Base-by-base conservation (phyloP, 2,113 vertebrate genomes). In the Mesoclemmys tuberculata region DNA sequence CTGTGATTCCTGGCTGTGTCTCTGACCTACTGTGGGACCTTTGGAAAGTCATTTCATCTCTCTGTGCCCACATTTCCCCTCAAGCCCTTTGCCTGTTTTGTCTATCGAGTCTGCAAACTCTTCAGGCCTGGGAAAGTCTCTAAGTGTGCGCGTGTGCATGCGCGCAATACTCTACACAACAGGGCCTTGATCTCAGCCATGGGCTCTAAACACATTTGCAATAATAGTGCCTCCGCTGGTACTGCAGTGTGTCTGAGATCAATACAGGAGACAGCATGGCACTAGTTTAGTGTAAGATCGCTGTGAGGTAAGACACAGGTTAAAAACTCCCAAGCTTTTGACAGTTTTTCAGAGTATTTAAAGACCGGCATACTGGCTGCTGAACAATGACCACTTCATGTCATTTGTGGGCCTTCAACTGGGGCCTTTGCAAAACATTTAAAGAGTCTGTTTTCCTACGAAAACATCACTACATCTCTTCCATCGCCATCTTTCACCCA, bases 271-370 rank as follows among this genome's bases (percentile, higher is more conserved):
- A 48, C 12, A 16, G 27, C 55, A 35, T 1, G 11, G 52, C 84
- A 64, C 61, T 89, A 93, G 56, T 31, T 38, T 79, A 35, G 13
- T 77, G 52, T 38, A 83, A 54, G 44, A 68, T 64, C 94, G 64
- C 84, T 82, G 44, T 31, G 75, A 11, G 38, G 49, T 74, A 74
- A 95, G 82, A 75, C 87, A 51, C 16, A 11, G 64, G 58, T 87
- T 94, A 64, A 55, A 44, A 78, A 85, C 86, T 85, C 19, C 68
- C 27, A 4, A 54, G 82, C 77, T 85, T 88, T 51, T 84, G 80
- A 90, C 93, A 58, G 46, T 38, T 55, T 90, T 14, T 85, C 94
- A 95, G 84, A 92, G 31, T 71, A 90, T 64, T 90, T 78, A 89
- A 56, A 95, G 89, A 80, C 82, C 80, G 7, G 14, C 86, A 58